These are phyloP conservation scores for Pandion haliaetus DNA, from an alignment of 2,113 vertebrate genomes.

Conservation along the genomic window DNA sequence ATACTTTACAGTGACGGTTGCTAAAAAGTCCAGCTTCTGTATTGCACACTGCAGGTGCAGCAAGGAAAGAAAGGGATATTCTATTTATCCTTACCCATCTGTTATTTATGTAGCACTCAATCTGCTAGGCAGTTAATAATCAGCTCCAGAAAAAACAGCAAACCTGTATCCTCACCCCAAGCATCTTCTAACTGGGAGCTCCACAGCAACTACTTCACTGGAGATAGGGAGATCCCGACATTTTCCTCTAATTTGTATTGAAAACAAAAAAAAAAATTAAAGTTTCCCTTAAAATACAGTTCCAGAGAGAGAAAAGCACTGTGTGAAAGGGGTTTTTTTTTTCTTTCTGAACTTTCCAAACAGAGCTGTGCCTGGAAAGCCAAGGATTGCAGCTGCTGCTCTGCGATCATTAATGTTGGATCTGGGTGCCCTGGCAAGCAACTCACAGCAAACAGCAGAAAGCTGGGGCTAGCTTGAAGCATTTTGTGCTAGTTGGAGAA, in stretches of 20 bases:
- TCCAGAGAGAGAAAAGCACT: neutral
- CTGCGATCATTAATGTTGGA: neutral
- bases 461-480: neutral
- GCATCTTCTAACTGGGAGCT: neutral
- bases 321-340: neutral
- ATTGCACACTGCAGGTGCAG: neutral
- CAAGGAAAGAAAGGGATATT: neutral
- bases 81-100: neutral
- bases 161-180: neutral
- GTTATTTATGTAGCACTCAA: neutral
- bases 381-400: neutral
- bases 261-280: neutral
- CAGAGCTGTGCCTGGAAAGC: neutral
- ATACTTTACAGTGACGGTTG: fast-evolving
- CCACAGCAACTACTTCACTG: fast-evolving
- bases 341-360: neutral
- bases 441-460: neutral
- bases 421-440: fast-evolving
- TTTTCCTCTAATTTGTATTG: neutral
- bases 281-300: neutral
- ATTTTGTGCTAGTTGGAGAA: neutral
- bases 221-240: neutral
- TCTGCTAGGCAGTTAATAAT: neutral
- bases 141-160: neutral
- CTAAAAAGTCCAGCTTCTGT: neutral